A percentile compares a stretch with the other conserved stretches of the same genome.
Evolutionary conservation across 2,113 vertebrate species (phyloP).

Genomic region (Oryzias curvinotus): DNA sequence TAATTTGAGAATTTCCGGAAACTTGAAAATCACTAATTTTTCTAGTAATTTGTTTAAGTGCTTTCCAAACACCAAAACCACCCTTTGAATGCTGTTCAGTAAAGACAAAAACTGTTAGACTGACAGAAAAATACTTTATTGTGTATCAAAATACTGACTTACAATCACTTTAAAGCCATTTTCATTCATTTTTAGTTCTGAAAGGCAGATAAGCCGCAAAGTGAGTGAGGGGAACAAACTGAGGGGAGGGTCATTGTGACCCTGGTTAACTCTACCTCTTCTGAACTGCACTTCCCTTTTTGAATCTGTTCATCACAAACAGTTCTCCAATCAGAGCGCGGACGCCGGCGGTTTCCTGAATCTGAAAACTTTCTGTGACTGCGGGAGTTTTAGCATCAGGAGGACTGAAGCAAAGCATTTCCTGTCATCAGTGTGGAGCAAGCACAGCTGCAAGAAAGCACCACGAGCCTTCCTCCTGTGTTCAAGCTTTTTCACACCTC

Average conservation of each 20-base stretch:
- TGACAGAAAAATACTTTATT: conserved; percentile 83
- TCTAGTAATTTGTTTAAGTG: too few species aligned
- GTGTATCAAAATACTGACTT: conserved; percentile 83
- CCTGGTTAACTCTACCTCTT: conserved; percentile 18
- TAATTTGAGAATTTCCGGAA: too few species aligned
- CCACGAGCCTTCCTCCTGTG: conserved; percentile 11
- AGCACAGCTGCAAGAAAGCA: conserved; percentile 17
- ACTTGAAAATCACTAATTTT: too few species aligned
- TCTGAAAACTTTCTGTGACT: not conserved
- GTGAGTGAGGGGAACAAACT: conserved; percentile 33
- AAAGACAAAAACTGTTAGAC: not conserved
- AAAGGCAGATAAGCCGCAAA: conserved; percentile 65
- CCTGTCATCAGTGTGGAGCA: conserved; percentile 2
- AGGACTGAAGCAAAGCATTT: not conserved
- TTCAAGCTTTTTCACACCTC: not conserved
- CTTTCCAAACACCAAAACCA: too few species aligned
- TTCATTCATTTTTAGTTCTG: conserved; percentile 59
- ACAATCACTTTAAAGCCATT: conserved; percentile 71
- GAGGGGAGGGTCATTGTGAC: conserved; percentile 20
- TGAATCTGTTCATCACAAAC: conserved; percentile 23
- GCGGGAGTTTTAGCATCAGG: conserved; percentile 11
- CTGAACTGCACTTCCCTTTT: conserved; percentile 59
- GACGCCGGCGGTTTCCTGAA: conserved; percentile 5
- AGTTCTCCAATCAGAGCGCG: not conserved
- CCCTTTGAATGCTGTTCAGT: too few species aligned